phyloP scores from a whole-genome alignment of 2,888 invertebrate species.

The Lacanobia oleracea region DNA sequence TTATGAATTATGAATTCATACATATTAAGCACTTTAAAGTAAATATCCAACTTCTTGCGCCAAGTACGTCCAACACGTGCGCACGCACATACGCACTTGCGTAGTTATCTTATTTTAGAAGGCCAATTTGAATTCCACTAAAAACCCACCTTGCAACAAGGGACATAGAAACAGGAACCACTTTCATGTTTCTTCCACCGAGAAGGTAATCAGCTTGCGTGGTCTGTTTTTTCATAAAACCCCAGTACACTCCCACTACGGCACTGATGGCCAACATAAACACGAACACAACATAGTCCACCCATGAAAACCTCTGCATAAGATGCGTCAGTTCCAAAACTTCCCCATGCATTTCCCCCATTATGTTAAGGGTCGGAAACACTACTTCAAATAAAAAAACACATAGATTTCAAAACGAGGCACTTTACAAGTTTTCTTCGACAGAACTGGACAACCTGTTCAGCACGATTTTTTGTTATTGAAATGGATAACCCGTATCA shows the following conservation, averaged over 20 bases:
- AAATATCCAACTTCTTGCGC: background rate
- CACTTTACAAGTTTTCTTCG: constrained; percentile 11
- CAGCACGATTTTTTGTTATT: constrained; percentile 16
- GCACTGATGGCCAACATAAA: constrained; percentile 94
- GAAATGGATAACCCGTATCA: constrained; percentile 51
- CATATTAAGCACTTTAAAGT: too few species aligned
- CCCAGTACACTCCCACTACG: constrained; percentile 95
- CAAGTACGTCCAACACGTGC: too few species aligned
- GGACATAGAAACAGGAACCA: constrained; percentile 95
- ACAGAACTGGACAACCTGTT: background rate
- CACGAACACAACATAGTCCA: constrained; percentile 95
- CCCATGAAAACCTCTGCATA: constrained; percentile 92
- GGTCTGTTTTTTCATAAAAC: constrained; percentile 92
- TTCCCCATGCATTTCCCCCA: constrained; percentile 77
- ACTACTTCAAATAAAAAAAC: constrained; percentile 19
- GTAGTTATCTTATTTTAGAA: background rate
- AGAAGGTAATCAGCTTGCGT: constrained; percentile 94
- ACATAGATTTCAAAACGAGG: constrained; percentile 38
- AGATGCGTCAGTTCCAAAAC: constrained; percentile 87
- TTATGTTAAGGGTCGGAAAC: constrained; percentile 57
- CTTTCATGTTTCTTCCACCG: constrained; percentile 95
- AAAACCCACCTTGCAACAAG: constrained; percentile 94
- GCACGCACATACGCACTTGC: too few species aligned
- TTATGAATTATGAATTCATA: too few species aligned
- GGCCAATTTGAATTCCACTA: background rate